Conservation (phyloP, 2,797 vertebrate genomes). For the Sarcophilus harrisii region DNA sequence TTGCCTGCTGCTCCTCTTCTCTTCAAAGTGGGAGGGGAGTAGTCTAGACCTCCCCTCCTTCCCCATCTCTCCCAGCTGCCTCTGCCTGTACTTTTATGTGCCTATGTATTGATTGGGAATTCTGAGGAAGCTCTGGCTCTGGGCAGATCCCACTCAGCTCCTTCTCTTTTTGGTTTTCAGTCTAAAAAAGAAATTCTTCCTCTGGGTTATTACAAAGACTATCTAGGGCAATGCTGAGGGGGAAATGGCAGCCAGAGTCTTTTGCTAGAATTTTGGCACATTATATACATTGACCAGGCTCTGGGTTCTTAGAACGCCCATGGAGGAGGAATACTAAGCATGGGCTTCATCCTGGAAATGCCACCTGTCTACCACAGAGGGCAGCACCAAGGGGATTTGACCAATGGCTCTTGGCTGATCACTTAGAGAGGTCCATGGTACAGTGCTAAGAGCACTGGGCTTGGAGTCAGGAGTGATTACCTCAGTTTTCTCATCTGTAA, state of each 20-base stretch:
- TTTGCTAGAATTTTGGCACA: neutral
- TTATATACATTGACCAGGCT: neutral
- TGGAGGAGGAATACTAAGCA: too few species aligned
- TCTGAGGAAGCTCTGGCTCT: neutral
- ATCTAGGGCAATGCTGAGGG: neutral
- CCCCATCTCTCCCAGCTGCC: neutral
- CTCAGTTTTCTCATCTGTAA: neutral
- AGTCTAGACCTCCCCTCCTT: neutral
- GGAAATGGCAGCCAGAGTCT: neutral
- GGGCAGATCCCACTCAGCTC: neutral
- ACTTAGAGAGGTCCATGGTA: neutral
- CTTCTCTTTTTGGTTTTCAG: neutral
- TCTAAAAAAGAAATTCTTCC: neutral
- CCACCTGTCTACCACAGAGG: neutral
- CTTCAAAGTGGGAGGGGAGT: neutral
- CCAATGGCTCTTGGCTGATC: neutral
- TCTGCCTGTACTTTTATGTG: neutral
- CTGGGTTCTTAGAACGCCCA: neutral
- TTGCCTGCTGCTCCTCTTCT: neutral
- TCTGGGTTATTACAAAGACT: neutral
- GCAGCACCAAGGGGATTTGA: neutral
- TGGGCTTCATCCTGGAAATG: neutral
- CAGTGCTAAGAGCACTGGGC: neutral
- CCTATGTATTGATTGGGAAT: neutral
- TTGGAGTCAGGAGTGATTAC: neutral